Base-by-base conservation (phyloP, 2,888 invertebrate species). In the Crocallis elinguaria region DNA sequence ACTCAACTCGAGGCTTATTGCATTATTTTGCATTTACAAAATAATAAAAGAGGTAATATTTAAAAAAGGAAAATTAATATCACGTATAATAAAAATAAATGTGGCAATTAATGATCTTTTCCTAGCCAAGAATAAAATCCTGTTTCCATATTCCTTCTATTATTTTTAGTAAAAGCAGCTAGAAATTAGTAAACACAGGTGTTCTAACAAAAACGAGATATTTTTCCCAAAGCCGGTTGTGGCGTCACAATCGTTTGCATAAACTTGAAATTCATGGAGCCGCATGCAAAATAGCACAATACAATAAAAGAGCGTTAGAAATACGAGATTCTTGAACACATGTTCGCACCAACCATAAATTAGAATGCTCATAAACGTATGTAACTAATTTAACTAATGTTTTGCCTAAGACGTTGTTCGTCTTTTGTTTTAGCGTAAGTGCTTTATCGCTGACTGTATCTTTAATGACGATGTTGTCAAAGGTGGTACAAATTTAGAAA, bases 141-240 rank as follows among this genome's bases (percentile, higher is more conserved):
- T n/a, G n/a, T n/a, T n/a, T n/a, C n/a, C n/a, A n/a, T n/a, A n/a
- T n/a, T n/a, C n/a, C n/a, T n/a, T n/a, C n/a, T 27, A 30, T 12
- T 17, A 30, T 8, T 30, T 6, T 17, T 5, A 50, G 29, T 35
- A 48, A 49, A 49, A 51, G 53, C 42, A 39, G 38, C 21, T 48
- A 42, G 37, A 36, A 25, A 55, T 41, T 16, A 38, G 23, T 37
- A 48, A 57, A 50, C 52, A 62, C 60, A 60, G 57, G 57, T 60
- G 60, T 52, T 33, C 38, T 25, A 38, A 39, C 38, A 9, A 36
- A 41, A 57, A 50, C 58, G 49, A 27, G 53, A 48, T 48, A 27
- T 46, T 53, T 43, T 46, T 36, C 25, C 32, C 11, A 43, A 39
- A 54, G 48, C 48, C 43, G 58, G 63, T 63, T 59, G 12, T 39